Base-by-base conservation (phyloP, 2,888 invertebrate species). In the Zele albiditarsus region DNA sequence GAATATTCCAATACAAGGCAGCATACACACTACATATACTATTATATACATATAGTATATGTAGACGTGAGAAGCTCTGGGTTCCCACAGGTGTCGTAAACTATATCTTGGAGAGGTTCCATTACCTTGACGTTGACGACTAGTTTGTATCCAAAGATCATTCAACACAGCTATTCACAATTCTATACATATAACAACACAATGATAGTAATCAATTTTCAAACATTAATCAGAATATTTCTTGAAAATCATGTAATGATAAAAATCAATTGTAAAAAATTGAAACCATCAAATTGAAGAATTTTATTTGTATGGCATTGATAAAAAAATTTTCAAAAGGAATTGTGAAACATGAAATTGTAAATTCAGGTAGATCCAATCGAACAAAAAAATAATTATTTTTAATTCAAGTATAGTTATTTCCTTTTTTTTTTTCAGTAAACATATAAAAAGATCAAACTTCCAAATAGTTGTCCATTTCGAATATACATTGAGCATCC, bases 61-160 rank as follows among this genome's bases (percentile, higher is more conserved):
- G 71, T 46, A 62, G 81, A 85, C 85, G 87, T 87, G 84, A 87
- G 87, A 87, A 87, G 85, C 77, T 83, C 81, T 71, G 80, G 77
- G 85, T 87, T 87, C 87, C 87, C 87, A 87, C 87, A 88, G 84
- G 84, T 83, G 82, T 82, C 83, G 83, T 80, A 53, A 20, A 20
- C 78, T 57, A 69, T 76, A 73, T 65, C 69, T 73, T 65, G 42
- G 69, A 73, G 76, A 80, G 80, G 78, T 79, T 75, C 76, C 77
- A 77, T 79, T 83, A 82, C 83, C 84, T 84, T 84, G 82, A 77
- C 78, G 79, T 78, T 77, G 78, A 73, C 49, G 49, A 71, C 71
- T 71, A 60, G 68, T 77, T 80, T 79, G 78, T 77, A 77, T 79
- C 79, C 5, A 80, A 80, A 78, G 77, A 78, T 80, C 76, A 46